A percentile compares a stretch with the other conserved stretches of the same genome.
Evolutionary conservation across 53 echinoderm and acorn worm genomes (phyloP).

Genomic region (Henricia sp.): DNA sequence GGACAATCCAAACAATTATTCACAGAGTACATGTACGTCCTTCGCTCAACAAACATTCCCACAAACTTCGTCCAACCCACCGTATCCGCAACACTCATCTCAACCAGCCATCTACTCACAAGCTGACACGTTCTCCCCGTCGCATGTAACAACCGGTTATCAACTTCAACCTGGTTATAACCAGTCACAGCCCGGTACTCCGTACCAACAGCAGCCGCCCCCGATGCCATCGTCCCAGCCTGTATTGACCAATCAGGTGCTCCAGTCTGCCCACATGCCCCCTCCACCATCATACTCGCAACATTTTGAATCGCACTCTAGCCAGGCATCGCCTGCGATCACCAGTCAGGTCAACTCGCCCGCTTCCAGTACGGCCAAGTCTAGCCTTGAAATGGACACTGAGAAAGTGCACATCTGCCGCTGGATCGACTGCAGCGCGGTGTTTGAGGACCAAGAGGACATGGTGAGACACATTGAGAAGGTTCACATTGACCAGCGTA

Average conservation of each 20-base stretch:
- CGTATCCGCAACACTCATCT: constrained; percentile 56
- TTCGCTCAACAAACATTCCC: constrained; percentile 59
- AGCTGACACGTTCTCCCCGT: constrained; percentile 52
- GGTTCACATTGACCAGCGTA: constrained; percentile 99
- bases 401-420: constrained; percentile 79
- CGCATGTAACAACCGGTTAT: constrained; percentile 51
- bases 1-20: constrained; percentile 20
- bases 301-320: constrained; percentile 78
- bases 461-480: constrained; percentile 98
- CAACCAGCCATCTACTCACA: constrained; percentile 61
- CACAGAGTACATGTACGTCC: constrained; percentile 51
- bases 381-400: constrained; percentile 60
- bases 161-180: constrained; percentile 45
- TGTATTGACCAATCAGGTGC: constrained; percentile 40
- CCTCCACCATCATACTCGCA: constrained; percentile 98
- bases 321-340: constrained; percentile 77
- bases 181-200: constrained; percentile 50
- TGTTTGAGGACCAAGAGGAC: constrained; percentile 97
- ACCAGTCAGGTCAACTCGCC: constrained; percentile 73
- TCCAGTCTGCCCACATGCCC: constrained; percentile 71
- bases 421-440: constrained; percentile 97
- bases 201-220: constrained; percentile 33
- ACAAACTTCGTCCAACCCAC: constrained; percentile 63
- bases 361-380: constrained; percentile 57
- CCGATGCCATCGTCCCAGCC: constrained; percentile 19